Evolutionary conservation across 2,797 vertebrate species (phyloP).

Genomic region (Pangasius macronema): DNA sequence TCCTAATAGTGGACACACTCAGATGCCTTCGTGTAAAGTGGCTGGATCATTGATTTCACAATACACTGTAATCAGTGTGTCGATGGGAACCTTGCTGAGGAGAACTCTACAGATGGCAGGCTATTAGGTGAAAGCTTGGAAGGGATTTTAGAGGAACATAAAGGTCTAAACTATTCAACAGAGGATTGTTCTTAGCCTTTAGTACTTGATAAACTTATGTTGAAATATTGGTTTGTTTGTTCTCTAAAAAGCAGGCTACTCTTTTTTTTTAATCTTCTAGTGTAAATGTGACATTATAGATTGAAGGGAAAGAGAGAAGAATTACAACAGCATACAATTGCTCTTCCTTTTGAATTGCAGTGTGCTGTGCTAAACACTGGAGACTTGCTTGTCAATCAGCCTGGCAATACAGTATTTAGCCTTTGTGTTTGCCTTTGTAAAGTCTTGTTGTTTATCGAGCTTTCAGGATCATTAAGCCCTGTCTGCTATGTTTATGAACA

Average conservation of each 20-base stretch:
- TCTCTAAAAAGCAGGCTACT: neutral
- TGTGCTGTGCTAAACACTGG: neutral
- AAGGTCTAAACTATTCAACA: neutral
- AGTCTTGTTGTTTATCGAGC: neutral
- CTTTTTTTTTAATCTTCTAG: neutral
- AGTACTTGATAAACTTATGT: neutral
- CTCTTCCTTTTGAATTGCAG: neutral
- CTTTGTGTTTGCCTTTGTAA: neutral
- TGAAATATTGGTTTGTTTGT: neutral
- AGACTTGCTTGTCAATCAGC: neutral
- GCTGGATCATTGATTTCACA: conserved; percentile 35
- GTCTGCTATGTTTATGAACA: neutral
- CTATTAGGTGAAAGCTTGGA: conserved; percentile 32
- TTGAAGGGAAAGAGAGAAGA: neutral
- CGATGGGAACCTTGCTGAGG: conserved; percentile 25
- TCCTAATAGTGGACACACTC: neutral
- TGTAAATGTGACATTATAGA: neutral
- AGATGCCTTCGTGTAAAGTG: conserved; percentile 9
- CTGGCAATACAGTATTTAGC: neutral
- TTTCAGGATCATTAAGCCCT: neutral
- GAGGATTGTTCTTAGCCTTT: neutral
- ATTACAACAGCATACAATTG: neutral
- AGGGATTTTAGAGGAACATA: neutral
- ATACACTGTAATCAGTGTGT: conserved; percentile 43
- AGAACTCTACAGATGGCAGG: conserved; percentile 33